These are phyloP conservation scores for Odobenus rosmarus DNA, from an alignment of 2,113 vertebrate genomes.

Conservation along the genomic window DNA sequence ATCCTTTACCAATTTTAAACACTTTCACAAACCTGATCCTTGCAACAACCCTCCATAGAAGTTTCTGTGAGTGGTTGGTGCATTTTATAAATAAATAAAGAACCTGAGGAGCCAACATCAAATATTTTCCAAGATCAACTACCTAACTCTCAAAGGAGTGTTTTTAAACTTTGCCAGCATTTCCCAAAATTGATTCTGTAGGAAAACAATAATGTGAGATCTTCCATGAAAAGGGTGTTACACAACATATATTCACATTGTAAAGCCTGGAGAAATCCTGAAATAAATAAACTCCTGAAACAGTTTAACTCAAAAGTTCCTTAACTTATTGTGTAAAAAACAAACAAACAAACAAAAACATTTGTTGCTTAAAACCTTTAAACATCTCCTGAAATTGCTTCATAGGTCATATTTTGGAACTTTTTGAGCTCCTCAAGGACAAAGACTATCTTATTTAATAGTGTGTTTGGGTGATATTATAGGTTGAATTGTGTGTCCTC, in stretches of 20 bases:
- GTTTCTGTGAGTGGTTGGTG: background rate
- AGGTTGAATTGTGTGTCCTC: background rate
- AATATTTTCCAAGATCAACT: constrained; percentile 17
- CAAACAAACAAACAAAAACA: background rate
- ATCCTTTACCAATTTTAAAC: background rate
- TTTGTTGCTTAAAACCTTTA: background rate
- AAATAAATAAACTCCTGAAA: background rate
- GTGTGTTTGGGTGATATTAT: background rate
- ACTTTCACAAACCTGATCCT: background rate
- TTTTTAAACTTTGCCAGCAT: background rate
- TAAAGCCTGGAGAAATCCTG: background rate
- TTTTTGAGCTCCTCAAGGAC: background rate
- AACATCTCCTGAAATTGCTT: background rate
- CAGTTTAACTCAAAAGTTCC: background rate
- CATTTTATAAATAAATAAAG: background rate
- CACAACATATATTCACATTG: background rate
- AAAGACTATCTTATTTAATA: background rate
- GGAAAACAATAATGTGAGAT: background rate
- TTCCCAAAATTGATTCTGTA: background rate
- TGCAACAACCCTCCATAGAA: background rate
- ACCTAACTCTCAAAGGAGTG: background rate
- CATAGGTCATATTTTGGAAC: background rate
- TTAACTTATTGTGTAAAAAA: background rate
- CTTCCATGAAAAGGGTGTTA: background rate
- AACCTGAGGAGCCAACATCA: background rate